A percentile compares a stretch with the other conserved stretches of the same genome.
These are phyloP conservation scores for Yasuhikotakia modesta DNA, from an alignment of 2,797 vertebrate species.

Conservation along the genomic window DNA sequence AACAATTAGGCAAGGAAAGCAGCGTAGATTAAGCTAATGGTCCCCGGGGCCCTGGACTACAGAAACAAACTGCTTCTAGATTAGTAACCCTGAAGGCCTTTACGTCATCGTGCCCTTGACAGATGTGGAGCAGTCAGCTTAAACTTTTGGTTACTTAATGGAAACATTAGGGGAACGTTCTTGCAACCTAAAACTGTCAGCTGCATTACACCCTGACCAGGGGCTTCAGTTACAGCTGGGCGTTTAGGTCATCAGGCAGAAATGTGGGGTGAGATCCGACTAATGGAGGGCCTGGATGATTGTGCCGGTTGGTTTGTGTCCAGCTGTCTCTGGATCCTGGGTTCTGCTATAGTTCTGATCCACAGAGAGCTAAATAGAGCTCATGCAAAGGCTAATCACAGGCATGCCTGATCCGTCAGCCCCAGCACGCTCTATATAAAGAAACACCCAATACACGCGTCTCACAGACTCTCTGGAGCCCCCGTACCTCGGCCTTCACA, in stretches of 20 bases:
- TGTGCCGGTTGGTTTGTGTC: constrained; percentile 31
- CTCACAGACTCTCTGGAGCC: constrained; percentile 31
- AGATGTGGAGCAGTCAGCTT: not conserved
- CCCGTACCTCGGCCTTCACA: not conserved
- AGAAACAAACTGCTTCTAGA: constrained; percentile 34
- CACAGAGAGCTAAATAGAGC: constrained; percentile 42
- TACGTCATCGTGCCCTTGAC: not conserved
- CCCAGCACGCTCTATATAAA: constrained; percentile 48
- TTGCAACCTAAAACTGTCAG: too few species aligned
- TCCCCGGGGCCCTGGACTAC: constrained; percentile 10
- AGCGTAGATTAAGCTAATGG: constrained; percentile 43
- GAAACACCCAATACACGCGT: constrained; percentile 24
- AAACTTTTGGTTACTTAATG: too few species aligned
- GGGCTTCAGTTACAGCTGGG: constrained; percentile 17
- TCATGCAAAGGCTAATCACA: constrained; percentile 46
- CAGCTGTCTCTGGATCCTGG: constrained; percentile 35
- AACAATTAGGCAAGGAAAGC: constrained; percentile 43
- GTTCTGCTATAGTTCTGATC: constrained; percentile 2
- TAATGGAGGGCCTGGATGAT: not conserved
- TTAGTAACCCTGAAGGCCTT: constrained; percentile 15
- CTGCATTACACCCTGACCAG: not conserved
- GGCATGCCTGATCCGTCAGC: constrained; percentile 25
- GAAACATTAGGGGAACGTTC: too few species aligned
- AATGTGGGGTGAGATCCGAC: constrained; percentile 7
- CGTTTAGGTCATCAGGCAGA: constrained; percentile 11